Evolutionary conservation across 2,113 vertebrate genomes (phyloP).

Genomic region (Microcebus ravelobensis): DNA sequence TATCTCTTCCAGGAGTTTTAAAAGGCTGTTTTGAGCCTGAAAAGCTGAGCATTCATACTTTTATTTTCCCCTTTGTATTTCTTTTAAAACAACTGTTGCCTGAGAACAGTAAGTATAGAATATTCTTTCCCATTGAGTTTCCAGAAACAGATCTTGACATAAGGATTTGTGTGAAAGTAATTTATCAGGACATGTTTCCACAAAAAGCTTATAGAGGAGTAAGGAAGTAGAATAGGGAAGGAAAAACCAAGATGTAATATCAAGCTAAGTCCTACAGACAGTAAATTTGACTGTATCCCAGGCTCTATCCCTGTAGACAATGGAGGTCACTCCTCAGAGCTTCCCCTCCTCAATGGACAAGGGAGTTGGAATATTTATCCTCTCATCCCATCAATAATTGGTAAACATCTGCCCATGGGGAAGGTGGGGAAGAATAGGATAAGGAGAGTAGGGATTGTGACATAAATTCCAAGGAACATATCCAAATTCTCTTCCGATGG

Average conservation of each 20-base stretch:
- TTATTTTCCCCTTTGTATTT: background rate
- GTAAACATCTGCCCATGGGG: background rate
- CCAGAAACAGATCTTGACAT: background rate
- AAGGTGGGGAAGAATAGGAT: background rate
- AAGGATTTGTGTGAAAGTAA: background rate
- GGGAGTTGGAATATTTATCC: background rate
- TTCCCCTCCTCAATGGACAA: background rate
- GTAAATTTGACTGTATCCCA: background rate
- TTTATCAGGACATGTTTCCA: background rate
- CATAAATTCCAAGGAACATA: background rate
- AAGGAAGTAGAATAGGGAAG: background rate
- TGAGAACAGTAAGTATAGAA: background rate
- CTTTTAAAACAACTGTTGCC: background rate
- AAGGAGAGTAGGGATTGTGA: background rate
- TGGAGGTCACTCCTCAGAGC: background rate
- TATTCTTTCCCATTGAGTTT: background rate
- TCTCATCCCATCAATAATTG: background rate
- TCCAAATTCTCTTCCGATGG: background rate
- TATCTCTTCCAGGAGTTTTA: background rate
- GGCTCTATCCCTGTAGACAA: background rate
- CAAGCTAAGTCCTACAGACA: background rate
- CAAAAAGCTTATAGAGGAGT: background rate
- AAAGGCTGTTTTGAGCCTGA: background rate
- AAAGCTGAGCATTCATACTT: background rate
- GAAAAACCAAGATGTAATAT: background rate